Percentiles rank a stretch among this genome's conserved stretches.
phyloP scores from a whole-genome alignment of 2,888 invertebrate genomes.

The Cryptocephalus moraei region DNA sequence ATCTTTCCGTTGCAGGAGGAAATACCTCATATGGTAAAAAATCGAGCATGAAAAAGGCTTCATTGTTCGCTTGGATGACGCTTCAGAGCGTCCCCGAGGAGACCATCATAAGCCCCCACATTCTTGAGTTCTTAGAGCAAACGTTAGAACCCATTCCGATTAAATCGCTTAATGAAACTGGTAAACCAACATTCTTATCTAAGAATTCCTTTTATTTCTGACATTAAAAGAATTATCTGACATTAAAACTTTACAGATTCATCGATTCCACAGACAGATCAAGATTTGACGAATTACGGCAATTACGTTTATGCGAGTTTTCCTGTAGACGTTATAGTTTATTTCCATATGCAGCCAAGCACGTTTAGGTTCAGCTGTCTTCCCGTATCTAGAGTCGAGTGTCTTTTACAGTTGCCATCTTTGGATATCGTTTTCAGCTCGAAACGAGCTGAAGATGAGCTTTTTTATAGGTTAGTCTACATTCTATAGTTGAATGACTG shows the following conservation, averaged over 20 bases:
- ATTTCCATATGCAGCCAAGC: conserved; percentile 96
- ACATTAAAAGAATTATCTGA: not conserved
- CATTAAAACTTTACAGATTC: conserved; percentile 17
- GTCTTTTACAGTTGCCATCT: conserved; percentile 91
- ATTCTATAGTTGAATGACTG: too few species aligned
- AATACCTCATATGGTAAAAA: conserved; percentile 9
- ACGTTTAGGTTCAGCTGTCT: conserved; percentile 93
- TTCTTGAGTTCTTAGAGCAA: conserved; percentile 94
- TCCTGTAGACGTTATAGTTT: conserved; percentile 97
- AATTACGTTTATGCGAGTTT: conserved; percentile 87
- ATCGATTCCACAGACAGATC: conserved; percentile 34
- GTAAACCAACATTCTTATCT: not conserved
- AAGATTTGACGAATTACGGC: conserved; percentile 53
- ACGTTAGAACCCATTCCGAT: conserved; percentile 88
- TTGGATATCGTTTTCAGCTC: conserved; percentile 95
- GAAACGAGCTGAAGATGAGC: conserved; percentile 71
- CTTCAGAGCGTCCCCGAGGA: conserved; percentile 95
- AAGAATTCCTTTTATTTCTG: not conserved
- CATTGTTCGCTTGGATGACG: conserved; percentile 90
- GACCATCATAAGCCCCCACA: conserved; percentile 94
- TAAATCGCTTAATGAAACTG: conserved; percentile 24
- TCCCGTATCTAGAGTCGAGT: conserved; percentile 91
- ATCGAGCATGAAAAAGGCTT: conserved; percentile 70
- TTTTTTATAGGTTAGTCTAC: conserved; percentile 21
- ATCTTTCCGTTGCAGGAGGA: not conserved